phyloP scores from a whole-genome alignment of 2,113 vertebrate genomes.

The Dunckerocampus dactyliophorus region DNA sequence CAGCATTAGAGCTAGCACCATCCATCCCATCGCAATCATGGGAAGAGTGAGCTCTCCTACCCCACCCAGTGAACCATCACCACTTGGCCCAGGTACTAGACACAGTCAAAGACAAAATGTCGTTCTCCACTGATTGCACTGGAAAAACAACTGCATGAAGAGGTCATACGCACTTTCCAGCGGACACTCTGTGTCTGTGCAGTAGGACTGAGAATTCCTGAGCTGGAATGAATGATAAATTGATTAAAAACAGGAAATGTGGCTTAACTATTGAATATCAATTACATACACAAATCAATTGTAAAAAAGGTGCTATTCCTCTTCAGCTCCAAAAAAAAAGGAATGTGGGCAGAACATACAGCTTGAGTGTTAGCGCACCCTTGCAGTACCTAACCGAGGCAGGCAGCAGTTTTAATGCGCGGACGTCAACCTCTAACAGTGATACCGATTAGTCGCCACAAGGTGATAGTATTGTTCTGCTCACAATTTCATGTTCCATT shows the following conservation, averaged over 20 bases:
- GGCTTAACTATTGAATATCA: too few species aligned
- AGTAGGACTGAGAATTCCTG: conserved; percentile 95
- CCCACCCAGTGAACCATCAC: conserved; percentile 61
- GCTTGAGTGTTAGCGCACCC: too few species aligned
- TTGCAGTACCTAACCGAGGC: too few species aligned
- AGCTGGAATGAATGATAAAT: conserved; percentile 75
- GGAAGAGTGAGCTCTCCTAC: conserved; percentile 77
- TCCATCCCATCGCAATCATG: conserved; percentile 91
- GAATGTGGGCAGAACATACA: too few species aligned
- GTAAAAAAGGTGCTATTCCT: too few species aligned
- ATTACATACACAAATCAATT: too few species aligned
- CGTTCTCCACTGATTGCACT: background rate
- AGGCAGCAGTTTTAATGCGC: too few species aligned
- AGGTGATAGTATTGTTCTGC: too few species aligned
- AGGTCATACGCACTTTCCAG: conserved; percentile 85
- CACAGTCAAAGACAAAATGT: conserved; percentile 23
- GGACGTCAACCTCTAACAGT: too few species aligned
- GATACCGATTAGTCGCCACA: too few species aligned
- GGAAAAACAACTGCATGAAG: background rate
- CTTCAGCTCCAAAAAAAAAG: too few species aligned
- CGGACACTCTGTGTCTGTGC: conserved; percentile 94
- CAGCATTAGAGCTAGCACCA: conserved; percentile 84
- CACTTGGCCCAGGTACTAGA: conserved; percentile 86
- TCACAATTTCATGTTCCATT: too few species aligned
- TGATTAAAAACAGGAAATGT: background rate